phyloP scores from a whole-genome alignment of 2,113 vertebrate species.

The Dicerorhinus sumatrensis region DNA sequence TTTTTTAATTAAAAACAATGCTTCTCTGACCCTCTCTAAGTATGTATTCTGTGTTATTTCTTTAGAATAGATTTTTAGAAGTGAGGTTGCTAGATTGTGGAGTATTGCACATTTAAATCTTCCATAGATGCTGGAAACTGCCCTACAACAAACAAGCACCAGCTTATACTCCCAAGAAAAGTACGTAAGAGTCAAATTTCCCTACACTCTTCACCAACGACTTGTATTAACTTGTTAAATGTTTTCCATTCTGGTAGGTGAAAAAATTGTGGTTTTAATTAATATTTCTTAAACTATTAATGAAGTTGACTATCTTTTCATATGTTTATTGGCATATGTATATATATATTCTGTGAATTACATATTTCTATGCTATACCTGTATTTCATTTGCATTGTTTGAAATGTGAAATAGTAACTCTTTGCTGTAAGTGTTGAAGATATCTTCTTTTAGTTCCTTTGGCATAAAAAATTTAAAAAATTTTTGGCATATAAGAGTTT shows the following conservation, averaged over 20 bases:
- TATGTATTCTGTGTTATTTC: not conserved
- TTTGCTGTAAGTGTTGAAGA: not conserved
- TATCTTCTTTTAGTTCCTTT: not conserved
- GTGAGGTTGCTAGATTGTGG: not conserved
- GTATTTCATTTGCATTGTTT: conserved; percentile 11
- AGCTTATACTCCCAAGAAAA: not conserved
- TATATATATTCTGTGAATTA: not conserved
- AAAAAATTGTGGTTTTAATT: not conserved
- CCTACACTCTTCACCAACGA: not conserved
- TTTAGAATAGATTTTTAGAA: not conserved
- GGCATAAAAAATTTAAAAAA: not conserved
- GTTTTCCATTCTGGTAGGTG: not conserved
- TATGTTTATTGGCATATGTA: not conserved
- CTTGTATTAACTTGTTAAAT: not conserved
- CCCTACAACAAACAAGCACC: not conserved
- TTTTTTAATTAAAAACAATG: not conserved
- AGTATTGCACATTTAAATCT: not conserved
- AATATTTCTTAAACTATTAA: not conserved
- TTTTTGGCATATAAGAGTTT: not conserved
- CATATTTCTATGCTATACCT: not conserved
- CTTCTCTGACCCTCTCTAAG: not conserved
- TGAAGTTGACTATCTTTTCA: not conserved
- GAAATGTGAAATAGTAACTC: conserved; percentile 6
- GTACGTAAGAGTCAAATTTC: not conserved
- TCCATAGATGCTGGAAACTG: not conserved